Conservation (phyloP, 2,113 vertebrate genomes). For the Alethe castanea region DNA sequence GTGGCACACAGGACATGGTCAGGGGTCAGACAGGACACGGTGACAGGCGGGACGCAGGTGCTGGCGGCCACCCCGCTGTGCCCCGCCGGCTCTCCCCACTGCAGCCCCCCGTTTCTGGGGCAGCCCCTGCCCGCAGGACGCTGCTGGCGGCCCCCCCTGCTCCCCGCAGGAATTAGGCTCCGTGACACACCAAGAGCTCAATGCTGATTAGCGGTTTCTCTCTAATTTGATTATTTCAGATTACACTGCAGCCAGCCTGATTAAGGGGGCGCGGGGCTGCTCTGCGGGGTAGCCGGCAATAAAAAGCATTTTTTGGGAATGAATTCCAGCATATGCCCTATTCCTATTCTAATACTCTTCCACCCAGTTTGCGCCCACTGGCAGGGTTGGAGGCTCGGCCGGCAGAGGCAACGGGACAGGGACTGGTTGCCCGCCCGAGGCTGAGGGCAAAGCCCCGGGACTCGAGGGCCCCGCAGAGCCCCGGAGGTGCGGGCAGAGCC, state of each 20-base stretch:
- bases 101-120: neutral
- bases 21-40: neutral
- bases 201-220: constrained; percentile 24
- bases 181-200: neutral
- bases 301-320: neutral
- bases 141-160: neutral
- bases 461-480: too few species aligned
- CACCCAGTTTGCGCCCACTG: neutral
- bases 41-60: neutral
- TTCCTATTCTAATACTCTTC: neutral
- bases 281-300: neutral
- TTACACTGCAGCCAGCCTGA: neutral
- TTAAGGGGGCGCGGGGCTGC: neutral
- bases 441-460: neutral
- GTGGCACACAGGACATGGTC: neutral
- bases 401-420: neutral
- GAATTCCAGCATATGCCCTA: neutral
- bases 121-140: neutral
- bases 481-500: neutral
- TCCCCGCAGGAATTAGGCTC: neutral
- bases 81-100: fast-evolving
- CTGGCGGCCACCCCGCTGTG: fast-evolving
- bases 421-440: neutral
- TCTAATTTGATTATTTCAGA: constrained; percentile 60
- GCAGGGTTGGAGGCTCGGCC: neutral